Evolutionary conservation across 2,888 invertebrate species (phyloP), one percentile per base, ranked within the genome.

Genomic region (Halictus ligatus): DNA sequence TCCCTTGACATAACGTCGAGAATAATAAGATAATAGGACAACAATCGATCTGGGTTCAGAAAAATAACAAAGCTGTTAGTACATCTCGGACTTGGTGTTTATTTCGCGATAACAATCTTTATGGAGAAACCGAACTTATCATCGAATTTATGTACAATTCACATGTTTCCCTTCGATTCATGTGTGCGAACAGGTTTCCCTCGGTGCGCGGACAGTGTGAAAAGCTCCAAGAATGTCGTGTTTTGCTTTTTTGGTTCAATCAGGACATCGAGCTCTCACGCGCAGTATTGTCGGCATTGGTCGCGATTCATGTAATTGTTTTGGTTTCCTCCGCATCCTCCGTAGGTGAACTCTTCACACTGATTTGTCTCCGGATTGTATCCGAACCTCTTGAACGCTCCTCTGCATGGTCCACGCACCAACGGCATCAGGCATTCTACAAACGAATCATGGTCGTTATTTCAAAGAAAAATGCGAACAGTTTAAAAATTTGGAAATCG

Each of bases 321-420:
- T 1, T 7, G 0, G 50, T 86, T 90, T 46, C 77, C 78, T 0
- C 0, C 0, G 60, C 90, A 90, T 35, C 90, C 90, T 5, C 90
- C 90, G 18, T 90, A 89, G 1, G 10, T 0, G 67, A 90, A 90
- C 58, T 29, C 1, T 29, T 64, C 80, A 35, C 90, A 90, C 3
- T 69, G 21, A 43, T 80, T 15, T 12, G 69, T 67, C 0, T 40
- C 35, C 4, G 72, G n/a, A 40, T 84, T 72, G 48, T 84, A 89
- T 10, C 48, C 80, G 69, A 77, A 88, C 67, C 78, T 76, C 1
- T 84, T 81, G 21, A 92, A 77, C 67, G 86, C 0, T 5, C 84
- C 88, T 75, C 67, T 88, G 80, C 92, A 92, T 1, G 67, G 71
- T 13, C 92, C 92, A 4, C 15, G 75, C 1, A 15, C 18, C 18